Conservation (phyloP, 2,888 invertebrate genomes). For the Tetranychus truncatus region DNA sequence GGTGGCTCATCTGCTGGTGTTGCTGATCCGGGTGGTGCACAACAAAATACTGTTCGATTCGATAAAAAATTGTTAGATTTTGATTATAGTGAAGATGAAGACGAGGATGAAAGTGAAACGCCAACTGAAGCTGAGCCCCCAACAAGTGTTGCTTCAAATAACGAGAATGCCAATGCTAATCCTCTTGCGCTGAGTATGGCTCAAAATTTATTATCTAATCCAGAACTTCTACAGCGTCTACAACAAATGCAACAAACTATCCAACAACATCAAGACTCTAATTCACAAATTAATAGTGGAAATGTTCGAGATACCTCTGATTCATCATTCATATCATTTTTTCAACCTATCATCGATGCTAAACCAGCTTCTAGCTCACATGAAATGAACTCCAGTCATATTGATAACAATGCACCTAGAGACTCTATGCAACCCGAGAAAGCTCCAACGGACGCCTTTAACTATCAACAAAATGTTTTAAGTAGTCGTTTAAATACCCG, state of each 20-base stretch:
- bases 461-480: not conserved
- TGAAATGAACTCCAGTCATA: not conserved
- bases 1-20: not conserved
- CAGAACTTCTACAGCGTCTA: conserved; percentile 69
- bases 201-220: conserved; percentile 54
- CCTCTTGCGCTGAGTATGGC: conserved; percentile 26
- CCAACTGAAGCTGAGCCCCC: conserved; percentile 31
- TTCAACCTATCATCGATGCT: not conserved
- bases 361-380: not conserved
- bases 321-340: conserved; percentile 4
- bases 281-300: not conserved
- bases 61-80: conserved; percentile 55
- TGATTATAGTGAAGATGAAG: conserved; percentile 62
- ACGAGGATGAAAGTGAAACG: conserved; percentile 43
- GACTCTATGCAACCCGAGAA: not conserved
- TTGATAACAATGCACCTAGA: conserved; percentile 4
- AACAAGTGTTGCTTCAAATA: conserved; percentile 20
- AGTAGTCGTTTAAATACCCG: not conserved
- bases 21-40: not conserved
- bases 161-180: conserved; percentile 14
- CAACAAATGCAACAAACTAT: conserved; percentile 42
- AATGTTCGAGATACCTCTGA: not conserved
- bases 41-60: conserved; percentile 26
- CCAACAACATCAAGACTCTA: conserved; percentile 22
- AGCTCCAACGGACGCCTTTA: not conserved